phyloP scores from a whole-genome alignment of 2,113 vertebrate genomes.

The Entomyzon cyanotis region DNA sequence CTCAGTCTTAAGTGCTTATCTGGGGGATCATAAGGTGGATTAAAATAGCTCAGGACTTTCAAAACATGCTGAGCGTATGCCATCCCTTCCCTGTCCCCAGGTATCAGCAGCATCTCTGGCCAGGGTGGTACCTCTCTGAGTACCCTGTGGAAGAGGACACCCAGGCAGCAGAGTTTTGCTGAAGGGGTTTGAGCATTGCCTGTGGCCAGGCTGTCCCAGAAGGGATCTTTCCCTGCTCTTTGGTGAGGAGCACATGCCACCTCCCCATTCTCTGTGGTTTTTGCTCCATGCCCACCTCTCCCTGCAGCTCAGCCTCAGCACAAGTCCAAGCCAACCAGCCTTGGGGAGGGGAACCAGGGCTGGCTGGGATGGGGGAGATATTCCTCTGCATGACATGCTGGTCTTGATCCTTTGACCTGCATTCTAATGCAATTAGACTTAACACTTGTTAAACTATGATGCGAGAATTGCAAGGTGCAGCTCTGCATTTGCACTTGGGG shows the following conservation, averaged over 20 bases:
- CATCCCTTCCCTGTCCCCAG: not conserved
- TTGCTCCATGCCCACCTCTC: not conserved
- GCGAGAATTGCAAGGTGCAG: accelerated
- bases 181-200: accelerated
- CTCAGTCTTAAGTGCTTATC: not conserved
- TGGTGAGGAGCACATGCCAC: too few species aligned
- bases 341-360: not conserved
- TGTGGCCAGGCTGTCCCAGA: too few species aligned
- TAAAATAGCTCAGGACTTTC: not conserved
- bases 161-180: not conserved
- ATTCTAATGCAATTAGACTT: not conserved
- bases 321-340: not conserved
- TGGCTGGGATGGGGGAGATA: slow-evolving; percentile 66
- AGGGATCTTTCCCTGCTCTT: not conserved
- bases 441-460: not conserved
- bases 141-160: not conserved
- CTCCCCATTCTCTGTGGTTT: not conserved
- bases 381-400: not conserved
- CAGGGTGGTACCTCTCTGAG: accelerated
- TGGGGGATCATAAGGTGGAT: not conserved
- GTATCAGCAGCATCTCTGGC: not conserved
- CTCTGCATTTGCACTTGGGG: accelerated
- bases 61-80: not conserved
- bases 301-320: not conserved
- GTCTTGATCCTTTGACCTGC: not conserved